These are phyloP conservation scores for Cherax destructor DNA, from an alignment of 1,140 invertebrate species.

Conservation along the genomic window DNA sequence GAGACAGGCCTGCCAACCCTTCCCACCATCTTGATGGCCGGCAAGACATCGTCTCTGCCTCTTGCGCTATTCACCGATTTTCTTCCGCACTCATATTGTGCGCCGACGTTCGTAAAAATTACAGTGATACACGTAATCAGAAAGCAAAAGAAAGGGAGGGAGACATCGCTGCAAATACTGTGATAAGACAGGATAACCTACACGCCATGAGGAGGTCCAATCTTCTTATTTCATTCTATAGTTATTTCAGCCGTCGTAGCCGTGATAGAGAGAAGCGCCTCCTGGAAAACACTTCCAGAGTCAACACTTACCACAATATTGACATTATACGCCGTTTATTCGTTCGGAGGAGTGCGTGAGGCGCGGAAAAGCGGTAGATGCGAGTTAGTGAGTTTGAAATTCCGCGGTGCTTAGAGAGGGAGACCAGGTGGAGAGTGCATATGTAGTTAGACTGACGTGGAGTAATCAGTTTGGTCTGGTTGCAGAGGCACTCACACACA, in stretches of 20 bases:
- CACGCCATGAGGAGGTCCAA: too few species aligned
- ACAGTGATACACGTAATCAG: too few species aligned
- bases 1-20: constrained; percentile 57
- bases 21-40: constrained; percentile 23
- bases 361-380: neutral
- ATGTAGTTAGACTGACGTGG: neutral
- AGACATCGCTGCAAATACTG: too few species aligned
- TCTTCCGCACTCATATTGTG: neutral
- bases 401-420: constrained; percentile 4
- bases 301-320: too few species aligned
- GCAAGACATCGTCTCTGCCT: constrained; percentile 13
- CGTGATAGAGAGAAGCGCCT: too few species aligned
- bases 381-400: constrained; percentile 35
- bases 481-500: neutral
- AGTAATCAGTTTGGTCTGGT: neutral
- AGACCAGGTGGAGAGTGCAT: neutral
- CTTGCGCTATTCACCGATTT: constrained; percentile 24
- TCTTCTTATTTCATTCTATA: too few species aligned
- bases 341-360: neutral
- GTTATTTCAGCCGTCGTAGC: too few species aligned
- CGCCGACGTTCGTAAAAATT: too few species aligned
- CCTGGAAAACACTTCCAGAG: too few species aligned
- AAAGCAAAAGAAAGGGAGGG: too few species aligned
- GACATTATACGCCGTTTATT: neutral
- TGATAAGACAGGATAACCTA: too few species aligned